Conservation (phyloP, 2,888 invertebrate genomes). For the Volucella zonaria region DNA sequence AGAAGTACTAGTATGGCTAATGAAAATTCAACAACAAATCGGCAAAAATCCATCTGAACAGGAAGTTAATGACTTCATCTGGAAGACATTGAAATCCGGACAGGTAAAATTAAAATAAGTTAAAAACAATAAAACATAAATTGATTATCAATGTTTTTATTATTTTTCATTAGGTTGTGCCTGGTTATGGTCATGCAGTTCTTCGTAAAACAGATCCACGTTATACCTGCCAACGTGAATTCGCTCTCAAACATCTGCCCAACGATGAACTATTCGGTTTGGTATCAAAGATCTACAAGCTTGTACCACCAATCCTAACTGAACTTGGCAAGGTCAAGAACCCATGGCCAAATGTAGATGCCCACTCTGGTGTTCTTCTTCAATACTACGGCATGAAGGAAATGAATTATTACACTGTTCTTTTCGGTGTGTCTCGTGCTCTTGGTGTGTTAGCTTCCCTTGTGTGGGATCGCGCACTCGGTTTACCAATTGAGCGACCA, state of each 20-base stretch:
- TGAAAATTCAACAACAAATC: conserved; percentile 93
- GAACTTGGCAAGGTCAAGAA: conserved; percentile 94
- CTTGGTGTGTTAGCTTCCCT: conserved; percentile 91
- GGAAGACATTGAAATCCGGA: conserved; percentile 95
- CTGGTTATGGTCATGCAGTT: conserved; percentile 95
- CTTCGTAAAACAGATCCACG: conserved; percentile 92
- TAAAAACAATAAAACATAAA: neutral
- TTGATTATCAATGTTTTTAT: conserved; percentile 2
- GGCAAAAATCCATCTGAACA: conserved; percentile 94
- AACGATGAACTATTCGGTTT: conserved; percentile 91
- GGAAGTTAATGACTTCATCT: conserved; percentile 96
- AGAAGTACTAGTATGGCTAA: conserved; percentile 96
- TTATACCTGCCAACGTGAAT: conserved; percentile 93
- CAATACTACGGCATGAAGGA: conserved; percentile 94
- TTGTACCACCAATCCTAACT: conserved; percentile 91
- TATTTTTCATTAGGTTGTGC: conserved; percentile 85
- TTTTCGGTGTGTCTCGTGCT: conserved; percentile 94
- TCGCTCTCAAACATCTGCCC: conserved; percentile 92
- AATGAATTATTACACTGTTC: conserved; percentile 95
- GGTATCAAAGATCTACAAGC: conserved; percentile 91
- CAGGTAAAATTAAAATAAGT: conserved; percentile 82
- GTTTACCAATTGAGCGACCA: conserved; percentile 91
- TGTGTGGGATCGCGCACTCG: conserved; percentile 92
- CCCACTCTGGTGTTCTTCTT: conserved; percentile 92
- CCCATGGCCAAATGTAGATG: conserved; percentile 97